Base-by-base conservation (phyloP, 1,140 invertebrate species). In the Hyles euphorbiae region DNA sequence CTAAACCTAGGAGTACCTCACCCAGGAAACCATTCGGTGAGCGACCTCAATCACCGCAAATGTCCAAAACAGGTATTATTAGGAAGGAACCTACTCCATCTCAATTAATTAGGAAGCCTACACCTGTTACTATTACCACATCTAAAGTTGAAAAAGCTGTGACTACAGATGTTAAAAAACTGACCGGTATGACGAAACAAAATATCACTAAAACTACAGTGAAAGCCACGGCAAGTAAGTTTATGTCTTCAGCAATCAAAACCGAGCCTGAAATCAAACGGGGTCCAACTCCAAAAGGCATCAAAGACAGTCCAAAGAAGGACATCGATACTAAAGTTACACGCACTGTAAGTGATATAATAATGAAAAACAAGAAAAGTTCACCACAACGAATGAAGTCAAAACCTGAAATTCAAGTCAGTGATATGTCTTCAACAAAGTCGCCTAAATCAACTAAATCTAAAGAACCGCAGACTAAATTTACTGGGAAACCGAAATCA, bases 291-390 rank as follows among this genome's bases (percentile, higher is more conserved):
- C 54, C 61, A 34, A 85, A 81, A 75, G 62, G 53, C 10, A 63
- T 62, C 34, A 83, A 75, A 64, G 76, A 84, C 44, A 73, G 70
- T 8, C 76, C 81, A 0, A 90, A 82, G 6, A 87, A 84, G 43
- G 81, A 86, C 50, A 74, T 76, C 40, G 89, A 91, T 48, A 58
- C 66, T 12, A 91, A 90, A 76, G 83, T 91, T 3, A 89, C 79
- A 8, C 79, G 91, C 12, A 91, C 91, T 6, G 75, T 84, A n/a
- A 92, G 91, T 67, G 91, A 92, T 59, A 87, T 88, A 49, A 74
- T 89, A 22, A 84, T 91, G 22, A 92, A 90, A 78, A 74, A 85
- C 34, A 88, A 84, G 54, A 89, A 86, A 61, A 58, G 70, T 48
- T 65, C 83, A 3, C 81, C 85, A 0, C 75, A 87, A 34, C 77